Base-by-base conservation (phyloP, 2,888 invertebrate species). In the Neoitamus cyanurus region DNA sequence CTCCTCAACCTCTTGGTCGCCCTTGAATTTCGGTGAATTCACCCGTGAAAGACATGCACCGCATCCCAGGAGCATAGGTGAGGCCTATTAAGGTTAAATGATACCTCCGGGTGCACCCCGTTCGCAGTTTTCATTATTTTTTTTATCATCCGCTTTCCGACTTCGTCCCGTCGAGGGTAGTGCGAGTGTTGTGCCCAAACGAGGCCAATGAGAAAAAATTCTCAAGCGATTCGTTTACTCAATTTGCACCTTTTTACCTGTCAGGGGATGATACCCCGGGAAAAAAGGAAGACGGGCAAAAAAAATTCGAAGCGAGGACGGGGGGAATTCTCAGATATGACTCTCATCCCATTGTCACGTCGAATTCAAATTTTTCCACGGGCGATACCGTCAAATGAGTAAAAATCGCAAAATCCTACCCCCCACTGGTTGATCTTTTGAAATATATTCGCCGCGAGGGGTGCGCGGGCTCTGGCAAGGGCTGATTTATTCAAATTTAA, bases 81-180 rank as follows among this genome's bases (percentile, higher is more conserved):
- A 87, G 58, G 73, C 69, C 78, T 84, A 87, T 87, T 87, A 87
- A 87, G 87, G 86, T 86, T 87, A 87, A 87, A 85, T 86, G 86
- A 86, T 85, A 86, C 85, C 84, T 80, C 69, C 78, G 73, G 15
- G 30, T 73, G 30, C 58, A 83, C 83, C 46, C 31, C 42, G 72
- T 70, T 69, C 69, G 15, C 1, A 68, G 15, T 48, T 15, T 46
- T 15, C 2, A 37, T 11, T 11, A 37, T 37, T 7, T 37, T 37
- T 37, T 37, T 37, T 37, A 37, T 37, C 34, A 34, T 34, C 34
- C n/a, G n/a, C n/a, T n/a, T 34, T 7, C 34, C 34, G 34, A 5
- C 7, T 34, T 34, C 34, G 7, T 5, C 7, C 34, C 34, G 4
- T 34, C 7, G n/a, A 34, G 34, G 34, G 34, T 34, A 34, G 3